Evolutionary conservation across 2,797 vertebrate species (phyloP).

Genomic region (Channa striata): DNA sequence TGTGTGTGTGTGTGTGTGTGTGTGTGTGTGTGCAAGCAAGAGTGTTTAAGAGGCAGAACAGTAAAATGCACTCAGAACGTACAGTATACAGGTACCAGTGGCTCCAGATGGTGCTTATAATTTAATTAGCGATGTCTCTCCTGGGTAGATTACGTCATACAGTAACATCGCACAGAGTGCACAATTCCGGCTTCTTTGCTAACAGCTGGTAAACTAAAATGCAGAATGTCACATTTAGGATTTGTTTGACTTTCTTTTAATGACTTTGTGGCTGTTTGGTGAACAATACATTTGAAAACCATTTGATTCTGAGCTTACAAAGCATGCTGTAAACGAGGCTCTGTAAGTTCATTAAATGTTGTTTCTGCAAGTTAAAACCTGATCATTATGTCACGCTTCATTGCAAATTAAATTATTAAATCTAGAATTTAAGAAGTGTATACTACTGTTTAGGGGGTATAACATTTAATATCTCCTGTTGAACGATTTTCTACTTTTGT

Average conservation of each 20-base stretch:
- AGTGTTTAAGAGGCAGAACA: slow-evolving; percentile 31
- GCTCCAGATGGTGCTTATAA: slow-evolving; percentile 61
- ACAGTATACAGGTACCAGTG: slow-evolving; percentile 15
- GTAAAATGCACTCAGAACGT: slow-evolving; percentile 25
- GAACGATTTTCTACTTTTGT: neutral
- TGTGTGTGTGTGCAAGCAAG: neutral
- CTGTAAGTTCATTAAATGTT: too few species aligned
- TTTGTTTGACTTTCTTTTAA: neutral
- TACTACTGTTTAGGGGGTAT: slow-evolving; percentile 10
- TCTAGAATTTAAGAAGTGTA: slow-evolving; percentile 10
- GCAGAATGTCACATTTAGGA: slow-evolving; percentile 4
- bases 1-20: neutral
- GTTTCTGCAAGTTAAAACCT: too few species aligned
- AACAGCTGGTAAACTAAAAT: slow-evolving; percentile 22
- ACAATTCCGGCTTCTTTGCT: neutral
- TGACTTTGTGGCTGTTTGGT: too few species aligned
- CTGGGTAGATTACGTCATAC: slow-evolving; percentile 40
- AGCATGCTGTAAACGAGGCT: too few species aligned
- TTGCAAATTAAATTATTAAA: slow-evolving; percentile 15
- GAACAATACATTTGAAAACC: too few species aligned
- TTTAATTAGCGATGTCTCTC: slow-evolving; percentile 35
- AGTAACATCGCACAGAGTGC: neutral
- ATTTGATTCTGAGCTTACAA: too few species aligned
- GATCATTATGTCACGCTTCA: neutral
- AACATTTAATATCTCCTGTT: slow-evolving; percentile 15